A percentile compares a stretch with the other conserved stretches of the same genome.
Conservation (phyloP, 2,113 vertebrate species). For the Xiphophorus hellerii region DNA sequence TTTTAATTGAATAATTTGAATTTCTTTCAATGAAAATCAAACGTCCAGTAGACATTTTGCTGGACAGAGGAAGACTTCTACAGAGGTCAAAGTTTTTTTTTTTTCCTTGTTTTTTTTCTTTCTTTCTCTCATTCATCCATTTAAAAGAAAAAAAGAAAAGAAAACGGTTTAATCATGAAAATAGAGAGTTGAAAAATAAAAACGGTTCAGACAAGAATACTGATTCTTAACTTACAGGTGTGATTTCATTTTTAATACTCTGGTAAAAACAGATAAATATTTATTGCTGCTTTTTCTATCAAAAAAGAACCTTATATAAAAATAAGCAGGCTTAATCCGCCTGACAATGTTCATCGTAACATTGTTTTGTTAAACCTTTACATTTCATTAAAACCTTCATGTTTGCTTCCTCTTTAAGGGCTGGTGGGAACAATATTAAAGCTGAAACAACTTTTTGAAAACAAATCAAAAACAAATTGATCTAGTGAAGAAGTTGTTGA, state of each 20-base stretch:
- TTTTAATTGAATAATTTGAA: slow-evolving; percentile 81
- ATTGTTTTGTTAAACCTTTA: slow-evolving; percentile 40
- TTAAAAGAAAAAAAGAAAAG: slow-evolving; percentile 73
- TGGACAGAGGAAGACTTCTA: slow-evolving; percentile 85
- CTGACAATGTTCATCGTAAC: slow-evolving; percentile 30
- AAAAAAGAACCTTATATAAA: slow-evolving; percentile 77
- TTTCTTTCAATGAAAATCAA: slow-evolving; percentile 80
- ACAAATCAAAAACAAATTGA: slow-evolving; percentile 54
- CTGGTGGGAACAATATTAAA: slow-evolving; percentile 56
- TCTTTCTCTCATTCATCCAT: slow-evolving; percentile 71
- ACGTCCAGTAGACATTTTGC: slow-evolving; percentile 74
- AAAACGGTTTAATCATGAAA: slow-evolving; percentile 61
- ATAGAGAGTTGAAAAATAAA: slow-evolving; percentile 64
- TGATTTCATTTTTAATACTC: slow-evolving; percentile 41
- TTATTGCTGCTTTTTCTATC: slow-evolving; percentile 64
- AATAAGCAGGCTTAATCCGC: slow-evolving; percentile 74
- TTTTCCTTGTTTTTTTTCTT: no score
- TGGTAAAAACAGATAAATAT: slow-evolving; percentile 65
- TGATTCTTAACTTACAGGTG: slow-evolving; percentile 42
- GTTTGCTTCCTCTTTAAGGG: slow-evolving; percentile 50
- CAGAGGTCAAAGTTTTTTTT: slow-evolving; percentile 81
- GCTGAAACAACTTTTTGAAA: slow-evolving; percentile 40
- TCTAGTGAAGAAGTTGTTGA: slow-evolving; percentile 67
- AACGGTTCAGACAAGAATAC: slow-evolving; percentile 56
- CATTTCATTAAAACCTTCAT: slow-evolving; percentile 27